Conservation (phyloP, 2,113 vertebrate genomes). For the Nesoenas mayeri region DNA sequence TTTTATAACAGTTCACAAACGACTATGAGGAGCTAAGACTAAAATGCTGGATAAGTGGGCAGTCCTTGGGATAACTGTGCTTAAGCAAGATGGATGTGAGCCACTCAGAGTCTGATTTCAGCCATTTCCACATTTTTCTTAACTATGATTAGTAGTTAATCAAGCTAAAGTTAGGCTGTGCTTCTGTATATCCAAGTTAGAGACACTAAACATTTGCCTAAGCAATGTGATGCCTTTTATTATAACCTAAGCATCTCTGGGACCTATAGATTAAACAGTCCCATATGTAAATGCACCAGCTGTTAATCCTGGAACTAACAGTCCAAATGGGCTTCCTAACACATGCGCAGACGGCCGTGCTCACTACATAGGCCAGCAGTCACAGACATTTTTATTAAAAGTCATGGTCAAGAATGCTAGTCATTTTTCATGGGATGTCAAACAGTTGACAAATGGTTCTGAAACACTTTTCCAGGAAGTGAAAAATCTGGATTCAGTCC, state of each 20-base stretch:
- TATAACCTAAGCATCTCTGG: not conserved
- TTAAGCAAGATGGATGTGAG: not conserved
- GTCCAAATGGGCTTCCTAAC: not conserved
- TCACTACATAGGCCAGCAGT: not conserved
- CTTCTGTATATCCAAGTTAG: not conserved
- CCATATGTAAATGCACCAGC: not conserved
- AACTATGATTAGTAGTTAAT: not conserved
- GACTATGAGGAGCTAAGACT: too few relatives aligned
- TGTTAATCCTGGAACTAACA: not conserved
- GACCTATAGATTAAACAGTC: not conserved
- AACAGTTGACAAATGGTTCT: not conserved
- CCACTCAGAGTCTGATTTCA: not conserved
- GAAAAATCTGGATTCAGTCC: not conserved
- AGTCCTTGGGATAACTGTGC: not conserved
- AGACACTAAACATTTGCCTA: not conserved
- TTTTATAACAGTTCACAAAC: too few relatives aligned
- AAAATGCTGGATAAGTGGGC: not conserved
- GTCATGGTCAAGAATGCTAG: not conserved
- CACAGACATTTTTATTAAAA: not conserved
- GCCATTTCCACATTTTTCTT: not conserved
- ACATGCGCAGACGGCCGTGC: accelerated
- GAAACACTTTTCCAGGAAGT: not conserved
- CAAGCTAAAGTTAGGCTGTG: not conserved
- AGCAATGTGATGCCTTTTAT: not conserved
- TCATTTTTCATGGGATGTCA: not conserved